Conservation (phyloP, 2,888 invertebrate species). For the Hyposoter didymator region DNA sequence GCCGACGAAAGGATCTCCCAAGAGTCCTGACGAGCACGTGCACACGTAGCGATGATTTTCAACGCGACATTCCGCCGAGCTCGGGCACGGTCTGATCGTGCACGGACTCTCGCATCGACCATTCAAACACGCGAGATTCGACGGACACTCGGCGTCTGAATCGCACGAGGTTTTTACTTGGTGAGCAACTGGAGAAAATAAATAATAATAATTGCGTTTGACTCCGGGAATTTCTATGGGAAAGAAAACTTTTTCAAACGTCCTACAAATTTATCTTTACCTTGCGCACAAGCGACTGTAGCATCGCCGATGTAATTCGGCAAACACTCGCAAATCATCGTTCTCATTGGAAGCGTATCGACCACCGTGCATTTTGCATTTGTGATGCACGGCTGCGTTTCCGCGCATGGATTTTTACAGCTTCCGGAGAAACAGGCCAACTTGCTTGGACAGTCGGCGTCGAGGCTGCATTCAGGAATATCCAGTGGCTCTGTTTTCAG, state of each 20-base stretch:
- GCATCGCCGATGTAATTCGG: conserved; percentile 94
- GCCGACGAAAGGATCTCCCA: conserved; percentile 93
- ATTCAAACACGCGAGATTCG: conserved; percentile 90
- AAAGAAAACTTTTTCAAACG: conserved; percentile 31
- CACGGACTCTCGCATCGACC: conserved; percentile 92
- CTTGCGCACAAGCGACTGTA: conserved; percentile 92
- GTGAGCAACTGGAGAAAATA: conserved; percentile 73
- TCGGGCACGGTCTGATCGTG: conserved; percentile 89
- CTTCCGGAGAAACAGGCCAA: conserved; percentile 92
- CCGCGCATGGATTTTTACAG: conserved; percentile 92
- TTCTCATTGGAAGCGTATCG: conserved; percentile 93
- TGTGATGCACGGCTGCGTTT: conserved; percentile 91
- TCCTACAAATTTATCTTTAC: conserved; percentile 84
- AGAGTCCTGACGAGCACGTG: conserved; percentile 89
- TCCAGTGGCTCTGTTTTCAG: conserved; percentile 85
- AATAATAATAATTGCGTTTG: conserved; percentile 10
- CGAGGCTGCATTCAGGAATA: conserved; percentile 89
- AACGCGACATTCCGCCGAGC: conserved; percentile 91
- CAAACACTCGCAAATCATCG: conserved; percentile 94
- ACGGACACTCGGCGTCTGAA: conserved; percentile 89
- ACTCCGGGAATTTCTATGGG: background rate
- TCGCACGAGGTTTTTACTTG: conserved; percentile 87
- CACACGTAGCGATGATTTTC: conserved; percentile 91
- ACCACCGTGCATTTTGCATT: conserved; percentile 94
- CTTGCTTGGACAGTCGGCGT: conserved; percentile 94